Percentiles rank a stretch among this genome's conserved stretches.
These are phyloP conservation scores for Formica exsecta DNA, from an alignment of 1,140 invertebrate species.

Conservation along the genomic window DNA sequence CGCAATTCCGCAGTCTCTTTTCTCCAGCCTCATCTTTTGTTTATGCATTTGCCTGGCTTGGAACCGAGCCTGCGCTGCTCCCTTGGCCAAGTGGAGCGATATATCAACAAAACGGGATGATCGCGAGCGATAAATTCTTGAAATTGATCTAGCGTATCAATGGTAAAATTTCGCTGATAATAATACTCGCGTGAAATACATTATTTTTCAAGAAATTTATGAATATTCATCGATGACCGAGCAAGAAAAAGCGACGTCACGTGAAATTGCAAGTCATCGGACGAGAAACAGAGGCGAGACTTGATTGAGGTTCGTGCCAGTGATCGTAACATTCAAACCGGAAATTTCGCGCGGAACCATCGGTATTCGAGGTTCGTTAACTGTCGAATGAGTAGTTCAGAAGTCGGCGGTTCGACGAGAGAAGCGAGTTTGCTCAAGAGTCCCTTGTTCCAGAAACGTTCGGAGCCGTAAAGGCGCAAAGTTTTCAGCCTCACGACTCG, in stretches of 20 bases:
- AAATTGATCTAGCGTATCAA: neutral
- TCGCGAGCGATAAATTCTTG: neutral
- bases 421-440: slow-evolving; percentile 71
- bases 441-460: slow-evolving; percentile 76
- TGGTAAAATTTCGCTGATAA: neutral
- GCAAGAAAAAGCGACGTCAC: neutral
- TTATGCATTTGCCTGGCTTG: slow-evolving; percentile 54
- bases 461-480: slow-evolving; percentile 64
- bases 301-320: neutral
- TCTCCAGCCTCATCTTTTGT: slow-evolving; percentile 56
- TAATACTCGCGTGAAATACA: slow-evolving; percentile 9
- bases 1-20: slow-evolving; percentile 42
- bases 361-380: slow-evolving; percentile 68
- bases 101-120: slow-evolving; percentile 9
- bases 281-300: neutral
- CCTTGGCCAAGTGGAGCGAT: slow-evolving; percentile 41
- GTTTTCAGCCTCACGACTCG: slow-evolving; percentile 67
- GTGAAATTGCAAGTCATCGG: neutral
- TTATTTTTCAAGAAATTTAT: slow-evolving; percentile 6
- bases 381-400: slow-evolving; percentile 34
- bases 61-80: slow-evolving; percentile 52
- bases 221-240: neutral
- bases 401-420: slow-evolving; percentile 64
- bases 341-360: slow-evolving; percentile 51
- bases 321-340: slow-evolving; percentile 55